phyloP scores from a whole-genome alignment of 1,140 invertebrate genomes.

The Zaprionus vittiger region DNA sequence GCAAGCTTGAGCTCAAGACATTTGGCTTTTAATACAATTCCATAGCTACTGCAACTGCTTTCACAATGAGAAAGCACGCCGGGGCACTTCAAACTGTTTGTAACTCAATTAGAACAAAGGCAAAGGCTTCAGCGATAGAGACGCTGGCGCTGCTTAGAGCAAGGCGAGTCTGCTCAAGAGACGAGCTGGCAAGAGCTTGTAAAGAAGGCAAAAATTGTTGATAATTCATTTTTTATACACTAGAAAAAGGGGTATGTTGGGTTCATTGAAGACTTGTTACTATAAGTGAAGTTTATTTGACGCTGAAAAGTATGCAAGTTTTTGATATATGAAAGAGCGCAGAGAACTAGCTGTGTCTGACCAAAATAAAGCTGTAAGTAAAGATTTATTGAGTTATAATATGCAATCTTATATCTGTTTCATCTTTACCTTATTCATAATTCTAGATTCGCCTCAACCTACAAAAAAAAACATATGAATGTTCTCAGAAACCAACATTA shows the following conservation, averaged over 20 bases:
- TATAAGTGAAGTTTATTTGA: neutral
- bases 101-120: slow-evolving; percentile 77
- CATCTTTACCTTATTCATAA: no score
- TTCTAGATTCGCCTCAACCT: no score
- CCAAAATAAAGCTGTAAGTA: no score
- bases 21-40: slow-evolving; percentile 56
- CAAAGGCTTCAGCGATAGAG: slow-evolving; percentile 19
- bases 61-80: slow-evolving; percentile 24
- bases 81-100: slow-evolving; percentile 52
- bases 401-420: no score
- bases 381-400: no score
- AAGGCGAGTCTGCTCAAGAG: slow-evolving; percentile 15
- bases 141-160: slow-evolving; percentile 20
- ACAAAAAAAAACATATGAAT: no score
- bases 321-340: no score
- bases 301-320: no score
- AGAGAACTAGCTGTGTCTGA: no score
- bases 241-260: neutral
- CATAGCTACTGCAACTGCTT: slow-evolving; percentile 1
- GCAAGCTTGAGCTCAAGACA: slow-evolving; percentile 39
- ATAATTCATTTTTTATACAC: slow-evolving; percentile 75
- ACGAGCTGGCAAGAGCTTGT: slow-evolving; percentile 20
- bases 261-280: neutral
- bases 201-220: slow-evolving; percentile 69
- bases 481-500: no score